These are phyloP conservation scores for Chymomyza costata DNA, from an alignment of 1,140 invertebrate species.

Conservation along the genomic window DNA sequence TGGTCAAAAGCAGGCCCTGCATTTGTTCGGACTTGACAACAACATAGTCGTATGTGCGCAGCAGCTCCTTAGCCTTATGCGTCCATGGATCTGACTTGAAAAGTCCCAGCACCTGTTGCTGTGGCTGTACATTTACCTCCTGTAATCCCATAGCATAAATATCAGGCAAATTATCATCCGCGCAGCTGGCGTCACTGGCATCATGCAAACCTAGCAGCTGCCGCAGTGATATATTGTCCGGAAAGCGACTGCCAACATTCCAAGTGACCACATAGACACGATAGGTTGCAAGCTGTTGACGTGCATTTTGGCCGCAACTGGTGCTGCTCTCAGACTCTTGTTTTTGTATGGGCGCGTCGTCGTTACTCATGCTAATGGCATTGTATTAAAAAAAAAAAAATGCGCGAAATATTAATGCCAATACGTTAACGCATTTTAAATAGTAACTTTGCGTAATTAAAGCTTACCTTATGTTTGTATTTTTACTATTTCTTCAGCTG, in stretches of 20 bases:
- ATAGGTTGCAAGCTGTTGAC: constrained; percentile 54
- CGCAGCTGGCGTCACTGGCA: constrained; percentile 71
- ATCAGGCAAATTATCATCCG: constrained; percentile 80
- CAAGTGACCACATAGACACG: constrained; percentile 86
- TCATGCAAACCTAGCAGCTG: constrained; percentile 81
- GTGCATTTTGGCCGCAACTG: constrained; percentile 23
- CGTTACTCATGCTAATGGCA: too few species aligned
- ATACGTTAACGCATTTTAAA: neutral
- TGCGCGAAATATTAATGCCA: too few species aligned
- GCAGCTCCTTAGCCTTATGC: constrained; percentile 81
- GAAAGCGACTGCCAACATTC: constrained; percentile 88
- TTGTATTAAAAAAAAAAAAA: too few species aligned
- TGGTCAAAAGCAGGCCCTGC: constrained; percentile 85
- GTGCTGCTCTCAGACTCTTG: neutral
- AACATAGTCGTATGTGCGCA: constrained; percentile 84
- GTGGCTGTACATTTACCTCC: constrained; percentile 92
- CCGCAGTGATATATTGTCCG: constrained; percentile 81
- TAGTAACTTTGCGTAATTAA: neutral
- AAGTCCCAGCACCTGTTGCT: constrained; percentile 87
- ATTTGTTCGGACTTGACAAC: constrained; percentile 85
- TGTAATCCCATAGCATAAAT: constrained; percentile 91
- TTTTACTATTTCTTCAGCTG: neutral
- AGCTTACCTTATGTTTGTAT: neutral
- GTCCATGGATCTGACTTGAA: constrained; percentile 92
- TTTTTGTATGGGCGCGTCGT: neutral